Percentiles rank a stretch among this genome's conserved stretches.
phyloP scores from a whole-genome alignment of 1,140 invertebrate genomes.

The Trinorchestia longiramus region DNA sequence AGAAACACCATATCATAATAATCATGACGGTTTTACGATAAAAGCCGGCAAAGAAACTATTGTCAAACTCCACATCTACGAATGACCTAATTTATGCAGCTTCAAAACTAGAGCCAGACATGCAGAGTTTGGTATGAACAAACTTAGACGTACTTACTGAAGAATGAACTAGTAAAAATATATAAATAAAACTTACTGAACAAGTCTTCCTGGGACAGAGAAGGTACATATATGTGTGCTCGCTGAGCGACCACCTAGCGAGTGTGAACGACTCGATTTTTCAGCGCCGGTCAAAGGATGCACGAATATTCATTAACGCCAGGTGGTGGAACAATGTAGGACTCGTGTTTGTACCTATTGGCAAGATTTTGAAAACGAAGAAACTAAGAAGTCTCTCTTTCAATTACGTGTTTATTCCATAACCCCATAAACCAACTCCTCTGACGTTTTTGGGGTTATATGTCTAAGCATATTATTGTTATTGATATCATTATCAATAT shows the following conservation, averaged over 20 bases:
- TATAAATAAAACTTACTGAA: not conserved
- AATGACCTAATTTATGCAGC: not conserved
- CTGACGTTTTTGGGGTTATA: not conserved
- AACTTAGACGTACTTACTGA: not conserved
- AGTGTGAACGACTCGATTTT: not conserved
- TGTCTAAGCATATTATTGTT: not conserved
- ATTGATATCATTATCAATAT: not conserved
- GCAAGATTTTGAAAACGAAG: too few relatives aligned
- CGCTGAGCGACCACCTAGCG: too few relatives aligned
- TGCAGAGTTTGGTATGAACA: not conserved
- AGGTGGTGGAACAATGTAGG: too few relatives aligned
- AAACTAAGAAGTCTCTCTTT: too few relatives aligned
- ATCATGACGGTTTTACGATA: too few relatives aligned
- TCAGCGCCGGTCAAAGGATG: too few relatives aligned
- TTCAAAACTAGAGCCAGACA: not conserved
- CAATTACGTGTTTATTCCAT: too few relatives aligned
- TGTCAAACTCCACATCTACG: not conserved
- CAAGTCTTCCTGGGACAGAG: not conserved
- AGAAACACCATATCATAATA: too few relatives aligned
- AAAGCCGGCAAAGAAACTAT: not conserved
- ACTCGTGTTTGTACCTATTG: too few relatives aligned
- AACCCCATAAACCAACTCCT: not conserved
- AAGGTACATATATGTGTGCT: too few relatives aligned
- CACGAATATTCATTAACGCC: too few relatives aligned
- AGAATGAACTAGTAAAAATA: not conserved